Percentiles rank a stretch among this genome's conserved stretches.
phyloP scores from a whole-genome alignment of 2,113 vertebrate species.

The Myiozetetes cayanensis region DNA sequence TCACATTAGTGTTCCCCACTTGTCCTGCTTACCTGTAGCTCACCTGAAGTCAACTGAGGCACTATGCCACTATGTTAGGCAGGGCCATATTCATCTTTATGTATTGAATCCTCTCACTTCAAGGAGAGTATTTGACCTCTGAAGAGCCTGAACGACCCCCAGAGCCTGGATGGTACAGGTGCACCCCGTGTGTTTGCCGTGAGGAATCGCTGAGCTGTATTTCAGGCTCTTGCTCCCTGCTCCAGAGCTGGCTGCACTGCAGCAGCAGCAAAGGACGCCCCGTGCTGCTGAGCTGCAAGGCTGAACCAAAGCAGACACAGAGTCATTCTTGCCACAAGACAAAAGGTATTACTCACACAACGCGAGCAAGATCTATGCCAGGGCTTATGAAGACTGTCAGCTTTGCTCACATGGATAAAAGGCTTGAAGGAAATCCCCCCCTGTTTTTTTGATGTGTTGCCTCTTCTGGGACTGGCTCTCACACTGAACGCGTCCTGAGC shows the following conservation, averaged over 20 bases:
- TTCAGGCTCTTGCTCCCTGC: background rate
- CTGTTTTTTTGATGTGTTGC: background rate
- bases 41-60: background rate
- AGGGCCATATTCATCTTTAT: background rate
- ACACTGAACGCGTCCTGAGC: background rate
- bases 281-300: fast-evolving
- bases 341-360: background rate
- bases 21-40: background rate
- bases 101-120: background rate
- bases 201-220: background rate
- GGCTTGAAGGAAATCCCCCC: background rate
- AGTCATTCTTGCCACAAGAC: background rate
- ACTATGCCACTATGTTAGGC: background rate
- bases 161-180: background rate
- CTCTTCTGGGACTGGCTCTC: background rate
- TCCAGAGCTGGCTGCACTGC: background rate
- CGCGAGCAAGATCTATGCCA: background rate
- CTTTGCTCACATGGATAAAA: background rate
- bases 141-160: background rate
- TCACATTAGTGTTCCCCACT: fast-evolving
- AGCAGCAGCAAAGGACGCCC: background rate
- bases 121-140: background rate
- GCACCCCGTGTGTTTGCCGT: background rate
- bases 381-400: background rate
- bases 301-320: background rate